Percentiles rank a stretch among this genome's conserved stretches.
phyloP scores from a whole-genome alignment of 1,140 invertebrate species.

The Doryteuthis pealeii region DNA sequence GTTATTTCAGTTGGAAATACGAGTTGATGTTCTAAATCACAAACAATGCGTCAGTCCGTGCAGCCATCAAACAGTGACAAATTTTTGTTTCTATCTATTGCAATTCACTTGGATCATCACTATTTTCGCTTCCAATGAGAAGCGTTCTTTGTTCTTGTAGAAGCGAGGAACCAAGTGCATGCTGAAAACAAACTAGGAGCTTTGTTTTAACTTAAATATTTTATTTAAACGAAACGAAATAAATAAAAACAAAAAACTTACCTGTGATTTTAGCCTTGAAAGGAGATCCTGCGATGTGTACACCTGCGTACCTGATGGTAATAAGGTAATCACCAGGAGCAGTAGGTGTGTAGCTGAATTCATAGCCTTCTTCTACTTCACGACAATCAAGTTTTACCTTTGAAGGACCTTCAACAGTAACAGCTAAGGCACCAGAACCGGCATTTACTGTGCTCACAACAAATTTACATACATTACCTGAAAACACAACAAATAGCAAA shows the following conservation, averaged over 20 bases:
- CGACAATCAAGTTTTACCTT: slow-evolving; percentile 93
- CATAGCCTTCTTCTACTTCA: slow-evolving; percentile 73
- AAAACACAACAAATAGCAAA: slow-evolving; percentile 22
- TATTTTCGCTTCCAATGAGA: too few species aligned
- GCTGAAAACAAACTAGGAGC: too few species aligned
- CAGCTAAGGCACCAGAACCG: slow-evolving; percentile 85
- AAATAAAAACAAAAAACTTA: slow-evolving; percentile 21
- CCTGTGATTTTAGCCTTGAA: slow-evolving; percentile 71
- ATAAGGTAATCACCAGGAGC: slow-evolving; percentile 94
- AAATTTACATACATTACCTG: slow-evolving; percentile 88
- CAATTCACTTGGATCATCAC: too few species aligned
- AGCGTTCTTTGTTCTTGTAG: too few species aligned
- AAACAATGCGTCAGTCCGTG: too few species aligned
- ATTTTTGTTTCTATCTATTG: too few species aligned
- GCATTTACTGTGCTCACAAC: slow-evolving; percentile 95
- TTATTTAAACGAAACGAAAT: too few species aligned
- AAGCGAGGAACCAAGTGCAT: too few species aligned
- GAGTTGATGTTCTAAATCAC: too few species aligned
- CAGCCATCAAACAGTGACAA: too few species aligned
- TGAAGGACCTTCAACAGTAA: slow-evolving; percentile 94
- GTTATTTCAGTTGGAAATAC: too few species aligned
- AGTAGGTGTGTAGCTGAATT: slow-evolving; percentile 94
- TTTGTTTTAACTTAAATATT: too few species aligned
- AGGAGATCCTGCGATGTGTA: slow-evolving; percentile 92
- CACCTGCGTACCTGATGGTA: slow-evolving; percentile 93